These are phyloP conservation scores for Larimichthys polyactis DNA, from an alignment of 2,113 vertebrate genomes.

Conservation along the genomic window DNA sequence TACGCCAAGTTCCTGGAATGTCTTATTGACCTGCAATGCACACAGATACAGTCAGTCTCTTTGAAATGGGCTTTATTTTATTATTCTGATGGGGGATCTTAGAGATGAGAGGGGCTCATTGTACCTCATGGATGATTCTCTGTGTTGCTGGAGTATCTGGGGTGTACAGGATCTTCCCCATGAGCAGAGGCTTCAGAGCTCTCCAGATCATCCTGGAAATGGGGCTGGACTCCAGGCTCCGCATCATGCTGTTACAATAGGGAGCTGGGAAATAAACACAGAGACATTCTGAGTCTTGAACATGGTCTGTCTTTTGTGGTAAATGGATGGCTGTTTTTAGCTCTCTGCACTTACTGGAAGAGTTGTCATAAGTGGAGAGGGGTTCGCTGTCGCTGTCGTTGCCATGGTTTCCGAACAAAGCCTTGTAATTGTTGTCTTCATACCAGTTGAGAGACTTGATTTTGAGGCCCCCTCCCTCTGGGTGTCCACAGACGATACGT, in stretches of 20 bases:
- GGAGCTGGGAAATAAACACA: slow-evolving; percentile 85
- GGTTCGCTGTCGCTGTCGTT: slow-evolving; percentile 89
- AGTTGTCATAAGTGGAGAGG: slow-evolving; percentile 85
- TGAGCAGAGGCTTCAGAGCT: slow-evolving; percentile 94
- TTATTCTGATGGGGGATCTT: background rate
- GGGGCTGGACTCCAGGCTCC: slow-evolving; percentile 92
- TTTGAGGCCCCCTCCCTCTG: slow-evolving; percentile 95
- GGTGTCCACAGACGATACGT: slow-evolving; percentile 95
- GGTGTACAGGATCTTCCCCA: slow-evolving; percentile 98
- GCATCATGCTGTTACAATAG: slow-evolving; percentile 97
- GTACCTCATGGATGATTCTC: slow-evolving; percentile 94
- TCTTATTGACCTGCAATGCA: slow-evolving; percentile 93
- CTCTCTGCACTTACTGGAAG: slow-evolving; percentile 81
- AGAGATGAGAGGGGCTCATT: background rate
- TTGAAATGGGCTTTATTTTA: background rate
- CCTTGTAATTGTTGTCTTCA: slow-evolving; percentile 98
- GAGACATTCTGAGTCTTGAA: background rate
- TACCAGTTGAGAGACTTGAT: slow-evolving; percentile 99
- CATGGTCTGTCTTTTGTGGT: background rate
- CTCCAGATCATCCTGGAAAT: slow-evolving; percentile 98
- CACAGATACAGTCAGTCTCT: background rate
- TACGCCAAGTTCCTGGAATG: slow-evolving; percentile 94
- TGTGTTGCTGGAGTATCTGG: slow-evolving; percentile 94
- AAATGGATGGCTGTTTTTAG: background rate
- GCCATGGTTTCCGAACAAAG: slow-evolving; percentile 90